Evolutionary conservation across 1,140 invertebrate genomes (phyloP).

Genomic region (Megalopta genalis): DNA sequence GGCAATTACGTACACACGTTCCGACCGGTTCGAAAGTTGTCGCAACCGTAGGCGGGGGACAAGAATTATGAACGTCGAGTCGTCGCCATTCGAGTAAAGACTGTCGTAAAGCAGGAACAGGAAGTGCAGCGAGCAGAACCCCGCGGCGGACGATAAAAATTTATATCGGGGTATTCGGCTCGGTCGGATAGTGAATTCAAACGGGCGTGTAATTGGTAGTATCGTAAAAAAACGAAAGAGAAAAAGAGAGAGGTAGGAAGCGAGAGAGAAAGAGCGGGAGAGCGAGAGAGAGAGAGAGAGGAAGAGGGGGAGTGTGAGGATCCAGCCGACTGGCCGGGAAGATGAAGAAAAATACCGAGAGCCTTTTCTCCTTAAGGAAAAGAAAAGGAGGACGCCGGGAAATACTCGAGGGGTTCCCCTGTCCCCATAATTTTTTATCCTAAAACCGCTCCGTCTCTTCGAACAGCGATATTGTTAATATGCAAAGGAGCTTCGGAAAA

Average conservation of each 20-base stretch:
- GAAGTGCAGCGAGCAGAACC: conserved; percentile 52
- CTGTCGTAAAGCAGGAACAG: conserved; percentile 52
- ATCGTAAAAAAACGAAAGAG: conserved; percentile 77
- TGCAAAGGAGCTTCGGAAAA: conserved; percentile 79
- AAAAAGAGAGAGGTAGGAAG: conserved; percentile 63
- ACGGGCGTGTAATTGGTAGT: conserved; percentile 80
- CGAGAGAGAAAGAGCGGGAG: conserved; percentile 35
- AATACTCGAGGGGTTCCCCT: conserved; percentile 53
- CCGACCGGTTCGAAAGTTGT: not conserved
- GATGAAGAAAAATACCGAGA: conserved; percentile 42
- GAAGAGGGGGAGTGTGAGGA: not conserved
- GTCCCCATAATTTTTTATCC: conserved; percentile 79
- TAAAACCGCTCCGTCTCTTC: conserved; percentile 73
- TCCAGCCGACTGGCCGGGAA: conserved; percentile 21
- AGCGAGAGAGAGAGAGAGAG: no score
- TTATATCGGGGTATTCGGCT: conserved; percentile 73
- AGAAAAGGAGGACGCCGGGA: conserved; percentile 52
- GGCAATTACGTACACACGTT: not conserved
- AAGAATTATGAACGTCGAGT: conserved; percentile 36
- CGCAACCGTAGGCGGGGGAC: conserved; percentile 4
- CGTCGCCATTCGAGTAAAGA: conserved; percentile 14
- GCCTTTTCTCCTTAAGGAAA: conserved; percentile 48
- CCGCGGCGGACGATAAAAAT: conserved; percentile 73
- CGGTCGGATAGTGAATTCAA: conserved; percentile 79
- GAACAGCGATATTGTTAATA: conserved; percentile 80